These are phyloP conservation scores for Onychomys arenicola DNA, from an alignment of 2,797 vertebrate species.

Conservation along the genomic window DNA sequence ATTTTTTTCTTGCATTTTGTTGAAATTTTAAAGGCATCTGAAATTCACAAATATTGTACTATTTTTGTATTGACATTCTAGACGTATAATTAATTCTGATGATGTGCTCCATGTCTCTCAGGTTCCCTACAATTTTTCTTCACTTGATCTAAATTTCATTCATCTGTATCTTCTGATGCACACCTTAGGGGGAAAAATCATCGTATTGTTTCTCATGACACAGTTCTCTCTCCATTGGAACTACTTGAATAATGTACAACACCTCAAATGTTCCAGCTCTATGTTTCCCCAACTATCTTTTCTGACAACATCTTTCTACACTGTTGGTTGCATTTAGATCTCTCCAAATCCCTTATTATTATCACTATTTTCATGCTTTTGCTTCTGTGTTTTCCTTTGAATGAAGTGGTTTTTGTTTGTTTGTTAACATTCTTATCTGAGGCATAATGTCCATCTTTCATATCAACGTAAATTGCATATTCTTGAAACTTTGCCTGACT, in stretches of 20 bases:
- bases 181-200: neutral
- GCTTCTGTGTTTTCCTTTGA: neutral
- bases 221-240: neutral
- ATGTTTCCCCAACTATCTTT: neutral
- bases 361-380: neutral
- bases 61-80: neutral
- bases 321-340: neutral
- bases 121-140: neutral
- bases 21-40: neutral
- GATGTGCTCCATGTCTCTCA: neutral
- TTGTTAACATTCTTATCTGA: neutral
- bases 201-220: neutral
- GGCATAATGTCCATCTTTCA: neutral
- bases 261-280: neutral
- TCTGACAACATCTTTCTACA: neutral
- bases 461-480: neutral
- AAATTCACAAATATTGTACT: neutral
- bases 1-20: slow-evolving; percentile 7
- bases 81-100: neutral
- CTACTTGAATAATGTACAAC: neutral
- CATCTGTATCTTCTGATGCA: neutral
- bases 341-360: neutral
- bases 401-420: neutral
- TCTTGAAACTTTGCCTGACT: neutral
- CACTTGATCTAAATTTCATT: neutral